Evolutionary conservation across 2,113 vertebrate genomes (phyloP), one percentile per base, ranked within the genome.

Genomic region (Dicaeum eximium): DNA sequence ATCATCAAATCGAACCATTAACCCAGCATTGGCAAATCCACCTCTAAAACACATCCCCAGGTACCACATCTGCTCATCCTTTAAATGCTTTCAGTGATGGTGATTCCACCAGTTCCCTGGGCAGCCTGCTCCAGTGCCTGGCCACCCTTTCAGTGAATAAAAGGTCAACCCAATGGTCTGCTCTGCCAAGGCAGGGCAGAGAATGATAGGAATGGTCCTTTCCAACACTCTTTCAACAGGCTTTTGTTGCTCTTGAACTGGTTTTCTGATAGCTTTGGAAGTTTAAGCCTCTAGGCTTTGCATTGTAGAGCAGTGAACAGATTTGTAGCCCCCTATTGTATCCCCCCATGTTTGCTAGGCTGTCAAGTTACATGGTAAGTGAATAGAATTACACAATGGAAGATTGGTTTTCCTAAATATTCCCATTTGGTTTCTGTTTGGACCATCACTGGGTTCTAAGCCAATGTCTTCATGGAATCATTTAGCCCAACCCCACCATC

Each of bases 1-100:
- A 19, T 12, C 9, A 78, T 14, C 2, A 42, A 25, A 40, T 31
- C 38, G 14, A 53, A 11, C 4, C n/a, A 24, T 15, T 65, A 31
- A 38, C 7, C 8, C 30, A 27, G 16, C 2, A 25, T 30, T 65
- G 4, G 7, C 50, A 53, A 31, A 17, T 16, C 24, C 24, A 51
- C 15, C 28, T 50, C 9, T 53, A 51, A 84, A 72, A 28, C 20
- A 84, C 0, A 0, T 45, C 16, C 28, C 8, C 5, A 9, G 0
- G 28, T 30, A 6, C 6, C 44, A 31, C 7, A n/a, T 38, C 23
- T 51, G 13, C 28, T 38, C 1, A 1, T 30, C 15, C 31, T 72
- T 53, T n/a, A 38, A 58, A 65, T 30, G 4, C 4, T n/a, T 72
- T 24, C n/a, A 66, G 20, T 7, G 15, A 20, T 40, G 45, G 24